Base-by-base conservation (phyloP, 2,888 invertebrate species). In the Stramonita haemastoma region DNA sequence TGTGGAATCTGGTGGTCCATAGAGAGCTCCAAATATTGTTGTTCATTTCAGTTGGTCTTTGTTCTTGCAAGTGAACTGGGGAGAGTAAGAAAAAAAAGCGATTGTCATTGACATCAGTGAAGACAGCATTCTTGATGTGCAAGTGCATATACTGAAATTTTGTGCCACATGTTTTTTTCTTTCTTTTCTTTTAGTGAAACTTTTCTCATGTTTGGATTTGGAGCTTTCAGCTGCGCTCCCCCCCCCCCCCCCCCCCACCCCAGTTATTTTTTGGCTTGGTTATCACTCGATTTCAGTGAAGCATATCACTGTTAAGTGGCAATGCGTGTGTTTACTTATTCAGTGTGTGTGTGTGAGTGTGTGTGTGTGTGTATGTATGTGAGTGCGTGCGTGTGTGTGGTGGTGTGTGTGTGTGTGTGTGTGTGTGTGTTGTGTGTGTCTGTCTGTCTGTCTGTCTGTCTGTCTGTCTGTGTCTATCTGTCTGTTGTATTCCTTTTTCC, bases 351-450 rank as follows among this genome's bases (percentile, higher is more conserved):
- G 77, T 79, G 77, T 34, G 77, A 4, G 77, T 32, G 34, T 32
- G 77, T 77, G 77, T 32, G 77, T 77, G 77, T 32, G 77, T 77
- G 77, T 29, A 29, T 77, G 77, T 77, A 29, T 77, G 32, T 29
- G 77, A 29, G 77, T 77, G 77, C 29, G 77, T 29, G 77, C 29
- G n/a, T 77, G 77, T 29, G 32, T 32, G 77, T 32, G 1, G 0
- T 17, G 4, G 32, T 32, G 77, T 13, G 60, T 13, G 60, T 2
- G 19, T 60, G 60, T 8, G 60, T 8, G 60, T 77, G 79, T 79
- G 79, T 79, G 26, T 79, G 26, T 79, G 46, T 46, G 46, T n/a
- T n/a, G n/a, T n/a, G n/a, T n/a, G 77, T 77, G 77, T 77, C n/a
- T 77, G 77, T 77, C 13, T 29, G 77, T 77, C n/a, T 77, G 77